Evolutionary conservation across 2,797 vertebrate species (phyloP), one percentile per base, ranked within the genome.

Genomic region (Gouania willdenowi): DNA sequence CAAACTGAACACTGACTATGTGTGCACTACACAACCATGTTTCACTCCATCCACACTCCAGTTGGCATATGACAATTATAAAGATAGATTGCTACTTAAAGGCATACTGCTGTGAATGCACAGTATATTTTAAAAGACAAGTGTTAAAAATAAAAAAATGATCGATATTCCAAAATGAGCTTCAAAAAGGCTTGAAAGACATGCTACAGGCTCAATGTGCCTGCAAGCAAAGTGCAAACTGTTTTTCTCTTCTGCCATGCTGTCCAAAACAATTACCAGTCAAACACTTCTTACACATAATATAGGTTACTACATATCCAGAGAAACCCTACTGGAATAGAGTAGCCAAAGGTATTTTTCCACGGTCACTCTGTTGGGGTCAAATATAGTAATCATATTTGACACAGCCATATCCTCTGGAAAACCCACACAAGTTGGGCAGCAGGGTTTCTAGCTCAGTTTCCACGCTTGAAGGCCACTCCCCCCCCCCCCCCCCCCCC

Each of bases 251-350:
- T 53, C 34, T 27, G 16, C 48, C 64, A 71, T 73, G 69, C 67
- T 72, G 61, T 75, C 60, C 48, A 14, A 67, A 78, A 73, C 71
- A 80, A 81, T 79, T 57, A 77, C 68, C 76, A 69, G 75, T 84
- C 81, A 85, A 65, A 73, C 41, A 57, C 32, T 71, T 65, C 85
- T 84, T 81, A 58, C 61, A 59, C 57, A 59, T 59, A 71, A 81
- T 64, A 64, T 50, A 52, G 54, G 71, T 76, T 72, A 66, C 63
- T 77, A 77, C 76, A 80, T 74, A 72, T 66, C 71, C 69, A 42
- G 52, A 65, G 74, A 82, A 84, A 71, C 48, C 60, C 60, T 59
- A 79, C 35, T 58, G 56, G 74, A 79, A 79, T 54, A 57, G 67
- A 63, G 71, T 62, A 54, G 75, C 75, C 64, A 37, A 57, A 66